Base-by-base conservation (phyloP, 2,113 vertebrate species). In the Tragelaphus imberbis region DNA sequence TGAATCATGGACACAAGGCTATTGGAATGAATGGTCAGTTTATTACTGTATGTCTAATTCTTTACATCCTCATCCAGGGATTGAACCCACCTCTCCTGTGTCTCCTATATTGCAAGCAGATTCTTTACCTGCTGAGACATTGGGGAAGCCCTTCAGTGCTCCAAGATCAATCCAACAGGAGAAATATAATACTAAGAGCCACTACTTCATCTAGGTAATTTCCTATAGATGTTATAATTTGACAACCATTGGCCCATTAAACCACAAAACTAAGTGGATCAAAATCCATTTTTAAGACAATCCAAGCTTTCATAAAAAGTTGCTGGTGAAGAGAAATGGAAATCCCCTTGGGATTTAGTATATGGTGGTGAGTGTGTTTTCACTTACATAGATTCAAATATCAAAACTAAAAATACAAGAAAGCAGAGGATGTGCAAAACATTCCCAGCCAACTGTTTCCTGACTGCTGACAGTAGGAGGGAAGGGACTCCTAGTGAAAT, bases 361-460 rank as follows among this genome's bases (percentile, higher is more conserved):
- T 33, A 81, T 58, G 51, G 5, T 68, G 6, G 33, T 56, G 23
- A 80, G 49, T 63, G 56, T 84, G 49, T 23, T 88, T 88, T 94
- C 51, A 65, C 55, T 65, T 85, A 40, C 30, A 44, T 55, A 53
- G 55, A 95, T 79, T 95, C 80, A 97, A 95, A 97, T 93, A 97
- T 91, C 86, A 95, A 93, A 94, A 96, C 91, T 94, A 85, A 97
- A 98, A 95, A 71, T 81, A 95, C 1, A 79, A 94, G 95, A 80
- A 95, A 87, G 91, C 71, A 90, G 84, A 95, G 63, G 65, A 95
- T 0, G 28, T 94, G 94, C 97, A 58, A 93, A 94, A 81, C 36
- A 81, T 86, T 77, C 68, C 36, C 53, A 86, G 51, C 40, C 91
- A 94, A 84, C 89, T 53, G 2, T 84, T 96, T 82, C 77, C 75